These are phyloP conservation scores for Chiridota heheva DNA, from an alignment of 35 echinoderm and acorn worm genomes.

Conservation along the genomic window DNA sequence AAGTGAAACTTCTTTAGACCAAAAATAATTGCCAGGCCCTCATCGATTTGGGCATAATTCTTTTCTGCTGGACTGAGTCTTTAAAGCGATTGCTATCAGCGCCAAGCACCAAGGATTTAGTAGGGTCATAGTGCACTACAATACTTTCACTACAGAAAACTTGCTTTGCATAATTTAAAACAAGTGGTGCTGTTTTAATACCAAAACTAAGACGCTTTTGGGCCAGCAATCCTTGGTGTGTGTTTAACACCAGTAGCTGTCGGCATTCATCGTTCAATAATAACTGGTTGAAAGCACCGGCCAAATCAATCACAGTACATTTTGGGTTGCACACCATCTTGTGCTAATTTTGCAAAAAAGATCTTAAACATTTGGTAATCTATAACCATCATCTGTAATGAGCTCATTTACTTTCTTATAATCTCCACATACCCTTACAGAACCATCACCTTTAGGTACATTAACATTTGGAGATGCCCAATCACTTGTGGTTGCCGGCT, in stretches of 20 bases:
- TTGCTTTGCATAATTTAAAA: too few relatives aligned
- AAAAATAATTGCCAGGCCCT: slow-evolving; percentile 41
- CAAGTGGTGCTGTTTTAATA: too few relatives aligned
- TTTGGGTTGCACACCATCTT: not conserved
- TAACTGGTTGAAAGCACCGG: slow-evolving; percentile 24
- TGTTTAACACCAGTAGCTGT: slow-evolving; percentile 8
- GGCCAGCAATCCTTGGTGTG: too few relatives aligned
- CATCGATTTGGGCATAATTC: slow-evolving; percentile 18
- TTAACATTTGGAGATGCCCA: too few relatives aligned
- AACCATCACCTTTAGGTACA: too few relatives aligned
- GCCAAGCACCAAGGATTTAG: not conserved
- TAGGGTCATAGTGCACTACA: not conserved
- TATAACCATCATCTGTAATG: not conserved
- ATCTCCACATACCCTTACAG: slow-evolving; percentile 31
- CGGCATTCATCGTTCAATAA: not conserved
- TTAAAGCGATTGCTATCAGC: not conserved
- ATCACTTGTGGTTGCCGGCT: too few relatives aligned
- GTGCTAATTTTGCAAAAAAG: slow-evolving; percentile 20
- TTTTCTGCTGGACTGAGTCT: not conserved
- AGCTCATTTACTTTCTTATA: slow-evolving; percentile 8
- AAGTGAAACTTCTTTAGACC: slow-evolving; percentile 47
- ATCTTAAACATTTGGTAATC: slow-evolving; percentile 19
- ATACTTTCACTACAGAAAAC: too few relatives aligned
- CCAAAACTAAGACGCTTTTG: too few relatives aligned
- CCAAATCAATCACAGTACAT: slow-evolving; percentile 19